These are phyloP conservation scores for Sigmodon hispidus DNA, from an alignment of 2,113 vertebrate species.

Conservation along the genomic window DNA sequence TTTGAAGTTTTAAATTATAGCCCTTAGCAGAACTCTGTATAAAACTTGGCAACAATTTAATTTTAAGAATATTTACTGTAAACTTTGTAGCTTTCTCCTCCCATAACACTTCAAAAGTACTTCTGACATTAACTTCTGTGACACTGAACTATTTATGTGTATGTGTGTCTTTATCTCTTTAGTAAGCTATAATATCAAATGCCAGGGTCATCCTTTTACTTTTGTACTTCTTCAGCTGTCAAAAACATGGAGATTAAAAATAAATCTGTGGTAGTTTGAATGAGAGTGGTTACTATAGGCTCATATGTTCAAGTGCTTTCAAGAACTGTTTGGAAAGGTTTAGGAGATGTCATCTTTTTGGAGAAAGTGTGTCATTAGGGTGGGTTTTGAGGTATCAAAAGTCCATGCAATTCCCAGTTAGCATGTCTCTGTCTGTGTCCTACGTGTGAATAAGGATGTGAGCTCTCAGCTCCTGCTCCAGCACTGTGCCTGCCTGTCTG, in stretches of 20 bases:
- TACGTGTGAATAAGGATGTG: background rate
- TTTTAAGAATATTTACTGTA: background rate
- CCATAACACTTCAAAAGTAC: background rate
- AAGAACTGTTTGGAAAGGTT: background rate
- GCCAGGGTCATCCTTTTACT: background rate
- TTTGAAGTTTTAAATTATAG: constrained; percentile 1
- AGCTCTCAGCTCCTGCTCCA: background rate
- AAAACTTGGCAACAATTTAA: background rate
- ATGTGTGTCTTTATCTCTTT: constrained; percentile 18
- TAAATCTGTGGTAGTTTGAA: background rate
- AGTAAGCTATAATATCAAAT: background rate
- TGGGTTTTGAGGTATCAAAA: background rate
- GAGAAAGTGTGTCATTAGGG: background rate
- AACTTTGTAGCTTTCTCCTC: background rate
- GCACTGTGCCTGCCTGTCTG: background rate
- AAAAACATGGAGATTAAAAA: background rate
- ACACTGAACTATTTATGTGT: constrained; percentile 32
- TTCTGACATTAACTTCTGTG: background rate
- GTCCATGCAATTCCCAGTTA: background rate
- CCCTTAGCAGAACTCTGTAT: background rate
- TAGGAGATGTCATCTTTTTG: background rate
- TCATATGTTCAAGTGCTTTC: background rate
- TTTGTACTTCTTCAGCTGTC: constrained; percentile 28
- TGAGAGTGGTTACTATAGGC: background rate
- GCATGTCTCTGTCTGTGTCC: background rate